Base-by-base conservation (phyloP, 2,888 invertebrate genomes). In the Ctenicera cuprea region DNA sequence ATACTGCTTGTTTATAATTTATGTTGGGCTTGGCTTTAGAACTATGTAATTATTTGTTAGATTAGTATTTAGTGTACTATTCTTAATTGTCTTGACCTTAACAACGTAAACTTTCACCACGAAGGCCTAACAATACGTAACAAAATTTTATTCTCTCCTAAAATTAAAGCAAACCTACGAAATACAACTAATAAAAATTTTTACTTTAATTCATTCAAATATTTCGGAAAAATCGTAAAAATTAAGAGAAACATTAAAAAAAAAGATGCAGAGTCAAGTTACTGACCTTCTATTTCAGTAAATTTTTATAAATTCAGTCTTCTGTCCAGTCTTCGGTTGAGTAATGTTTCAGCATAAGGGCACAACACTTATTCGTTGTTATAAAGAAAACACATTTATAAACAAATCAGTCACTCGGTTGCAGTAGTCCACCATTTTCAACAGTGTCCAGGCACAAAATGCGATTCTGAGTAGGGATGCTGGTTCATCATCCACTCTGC, bases 301-400 rank as follows among this genome's bases (percentile, higher is more conserved):
- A 52, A 38, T 52, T 69, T 50, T 48, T 11, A 38, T 50, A 65
- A 50, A 70, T 66, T 74, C 74, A 74, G 74, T 74, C 74, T 74
- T 74, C 71, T 71, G 64, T 63, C 52, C 74, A 74, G 74, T 71
- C 74, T 74, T 74, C 63, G 48, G 71, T 71, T 67, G 48, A 38
- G 26, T 61, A 18, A 50, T 57, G 30, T 45, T 63, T 61, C 59
- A 59, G 62, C 12, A 66, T 68, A 71, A 71, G 67, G 62, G 63
- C 64, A 67, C 71, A 59, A 71, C 67, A 63, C 74, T 50, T 67
- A 71, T 67, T 71, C 74, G 74, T 64, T 74, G 74, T 74, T 63
- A 74, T 52, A 71, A 63, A 41, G 52, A 63, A 71, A 26, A 64
- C 71, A 64, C 62, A 65, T 73, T 48, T 67, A 63, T 71, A 74